A percentile compares a stretch with the other conserved stretches of the same genome.
Conservation (phyloP, 2,888 invertebrate genomes). For the Cheilosia soror region DNA sequence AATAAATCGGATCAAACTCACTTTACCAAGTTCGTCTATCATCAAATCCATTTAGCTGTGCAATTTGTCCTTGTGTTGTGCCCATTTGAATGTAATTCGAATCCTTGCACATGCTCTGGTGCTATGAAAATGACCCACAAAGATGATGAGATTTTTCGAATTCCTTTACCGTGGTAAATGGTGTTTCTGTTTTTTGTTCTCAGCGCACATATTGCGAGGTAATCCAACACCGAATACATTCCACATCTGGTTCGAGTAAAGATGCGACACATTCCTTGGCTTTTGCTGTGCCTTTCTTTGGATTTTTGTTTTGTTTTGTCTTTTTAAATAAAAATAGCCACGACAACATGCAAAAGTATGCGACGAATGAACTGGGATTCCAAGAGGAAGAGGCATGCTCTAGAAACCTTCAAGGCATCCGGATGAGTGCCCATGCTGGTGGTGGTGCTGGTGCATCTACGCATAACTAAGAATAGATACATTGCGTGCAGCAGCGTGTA, state of each 20-base stretch:
- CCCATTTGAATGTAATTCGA: slow-evolving; percentile 60
- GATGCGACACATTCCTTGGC: slow-evolving; percentile 42
- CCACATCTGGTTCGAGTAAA: slow-evolving; percentile 48
- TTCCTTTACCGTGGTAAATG: slow-evolving; percentile 5
- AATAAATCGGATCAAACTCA: slow-evolving; percentile 20
- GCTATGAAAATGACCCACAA: slow-evolving; percentile 3
- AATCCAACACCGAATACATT: slow-evolving; percentile 56
- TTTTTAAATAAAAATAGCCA: slow-evolving; percentile 27
- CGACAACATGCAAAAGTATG: slow-evolving; percentile 15
- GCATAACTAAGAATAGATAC: slow-evolving; percentile 44
- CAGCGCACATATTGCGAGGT: slow-evolving; percentile 18
- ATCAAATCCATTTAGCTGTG: slow-evolving; percentile 50
- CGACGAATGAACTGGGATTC: not conserved
- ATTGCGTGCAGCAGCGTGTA: not conserved
- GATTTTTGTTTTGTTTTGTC: not conserved
- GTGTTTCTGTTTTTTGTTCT: slow-evolving; percentile 27
- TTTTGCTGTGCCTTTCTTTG: not conserved
- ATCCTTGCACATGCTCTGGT: slow-evolving; percentile 47
- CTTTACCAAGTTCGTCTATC: slow-evolving; percentile 30
- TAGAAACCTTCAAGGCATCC: slow-evolving; percentile 52
- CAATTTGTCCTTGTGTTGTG: slow-evolving; percentile 42
- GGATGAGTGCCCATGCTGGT: not conserved
- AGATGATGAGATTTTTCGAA: slow-evolving; percentile 29
- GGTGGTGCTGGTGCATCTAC: not conserved
- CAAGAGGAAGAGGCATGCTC: slow-evolving; percentile 35